Percentiles rank a stretch among this genome's conserved stretches.
phyloP scores from a whole-genome alignment of 2,888 invertebrate genomes.

The Clistopyga incitator region DNA sequence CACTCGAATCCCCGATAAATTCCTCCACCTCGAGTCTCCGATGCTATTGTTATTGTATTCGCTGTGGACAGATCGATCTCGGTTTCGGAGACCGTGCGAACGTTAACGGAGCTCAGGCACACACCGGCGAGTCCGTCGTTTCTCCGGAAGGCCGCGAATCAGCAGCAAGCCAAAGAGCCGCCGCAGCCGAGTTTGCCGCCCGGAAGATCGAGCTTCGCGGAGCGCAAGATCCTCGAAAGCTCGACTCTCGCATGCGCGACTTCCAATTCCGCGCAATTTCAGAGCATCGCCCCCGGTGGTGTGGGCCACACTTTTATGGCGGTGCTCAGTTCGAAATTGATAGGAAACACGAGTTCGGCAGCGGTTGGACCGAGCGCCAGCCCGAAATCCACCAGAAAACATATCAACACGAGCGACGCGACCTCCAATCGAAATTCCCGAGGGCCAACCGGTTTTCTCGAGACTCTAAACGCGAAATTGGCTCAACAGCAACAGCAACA shows the following conservation, averaged over 20 bases:
- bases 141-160: conserved; percentile 85
- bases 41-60: neutral
- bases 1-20: too few relatives aligned
- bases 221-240: conserved; percentile 54
- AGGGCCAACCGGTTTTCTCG: conserved; percentile 87
- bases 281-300: conserved; percentile 84
- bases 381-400: conserved; percentile 81
- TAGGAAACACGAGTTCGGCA: conserved; percentile 74
- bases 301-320: conserved; percentile 89
- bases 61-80: conserved; percentile 79
- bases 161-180: conserved; percentile 70
- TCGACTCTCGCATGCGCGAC: conserved; percentile 56
- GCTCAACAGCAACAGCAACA: conserved; percentile 88
- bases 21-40: too few relatives aligned
- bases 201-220: conserved; percentile 50
- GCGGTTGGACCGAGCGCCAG: conserved; percentile 74
- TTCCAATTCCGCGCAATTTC: conserved; percentile 63
- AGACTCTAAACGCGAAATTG: conserved; percentile 93
- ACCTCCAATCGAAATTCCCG: conserved; percentile 85
- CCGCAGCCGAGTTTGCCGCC: conserved; percentile 33
- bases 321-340: conserved; percentile 89
- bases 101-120: conserved; percentile 93
- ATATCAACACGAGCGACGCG: conserved; percentile 81
- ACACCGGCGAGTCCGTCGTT: conserved; percentile 94
- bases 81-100: conserved; percentile 95